Conservation (phyloP, 2,113 vertebrate genomes). For the Coryphaenoides rupestris region DNA sequence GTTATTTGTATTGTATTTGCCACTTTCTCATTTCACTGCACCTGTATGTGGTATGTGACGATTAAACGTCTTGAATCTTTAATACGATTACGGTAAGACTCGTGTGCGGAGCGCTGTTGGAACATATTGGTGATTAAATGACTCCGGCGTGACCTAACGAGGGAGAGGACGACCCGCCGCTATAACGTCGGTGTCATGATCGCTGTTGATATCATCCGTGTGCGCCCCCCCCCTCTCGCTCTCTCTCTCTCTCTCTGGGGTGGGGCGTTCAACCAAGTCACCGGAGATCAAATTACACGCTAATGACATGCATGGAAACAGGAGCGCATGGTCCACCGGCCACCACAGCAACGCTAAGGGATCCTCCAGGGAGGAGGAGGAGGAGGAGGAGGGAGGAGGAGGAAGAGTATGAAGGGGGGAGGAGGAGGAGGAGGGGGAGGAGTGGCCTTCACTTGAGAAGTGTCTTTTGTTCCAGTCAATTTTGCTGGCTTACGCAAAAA, state of each 20-base stretch:
- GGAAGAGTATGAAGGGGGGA: too few relatives aligned
- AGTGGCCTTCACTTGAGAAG: not conserved
- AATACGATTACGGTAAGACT: too few relatives aligned
- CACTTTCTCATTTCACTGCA: too few relatives aligned
- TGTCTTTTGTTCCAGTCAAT: conserved; percentile 12
- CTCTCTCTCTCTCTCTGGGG: conserved; percentile 39
- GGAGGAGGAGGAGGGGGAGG: too few relatives aligned
- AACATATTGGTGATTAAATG: conserved; percentile 40
- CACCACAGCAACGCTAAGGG: conserved; percentile 12
- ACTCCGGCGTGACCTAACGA: conserved; percentile 47
- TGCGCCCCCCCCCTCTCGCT: too few relatives aligned
- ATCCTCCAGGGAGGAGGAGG: conserved; percentile 14
- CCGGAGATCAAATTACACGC: conserved; percentile 45
- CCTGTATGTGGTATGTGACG: too few relatives aligned
- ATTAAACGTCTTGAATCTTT: too few relatives aligned
- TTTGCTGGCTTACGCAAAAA: not conserved
- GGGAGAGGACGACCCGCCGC: conserved; percentile 43
- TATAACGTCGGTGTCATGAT: conserved; percentile 55
- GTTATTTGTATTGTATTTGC: too few relatives aligned
- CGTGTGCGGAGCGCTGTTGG: not conserved
- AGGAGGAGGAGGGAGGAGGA: too few relatives aligned
- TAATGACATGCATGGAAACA: conserved; percentile 41
- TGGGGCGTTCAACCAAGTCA: conserved; percentile 40
- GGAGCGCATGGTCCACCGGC: conserved; percentile 36
- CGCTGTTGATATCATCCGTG: conserved; percentile 52